Evolutionary conservation across 2,888 invertebrate species (phyloP).

Genomic region (Sturmia bella): DNA sequence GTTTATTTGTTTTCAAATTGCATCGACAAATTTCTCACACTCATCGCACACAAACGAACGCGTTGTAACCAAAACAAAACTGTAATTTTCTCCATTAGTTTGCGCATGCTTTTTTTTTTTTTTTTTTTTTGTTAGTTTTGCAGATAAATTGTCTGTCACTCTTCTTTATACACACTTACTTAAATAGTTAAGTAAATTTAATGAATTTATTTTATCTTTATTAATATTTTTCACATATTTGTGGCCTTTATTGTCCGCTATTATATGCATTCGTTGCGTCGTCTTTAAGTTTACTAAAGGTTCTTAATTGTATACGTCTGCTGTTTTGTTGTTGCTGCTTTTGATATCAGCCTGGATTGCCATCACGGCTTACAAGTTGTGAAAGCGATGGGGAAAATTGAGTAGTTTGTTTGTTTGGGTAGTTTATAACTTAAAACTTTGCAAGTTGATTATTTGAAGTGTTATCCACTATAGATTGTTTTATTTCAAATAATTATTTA

Average conservation of each 20-base stretch:
- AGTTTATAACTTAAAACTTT: no score
- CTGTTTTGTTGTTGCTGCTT: constrained; percentile 41
- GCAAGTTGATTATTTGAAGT: no score
- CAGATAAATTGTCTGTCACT: not conserved
- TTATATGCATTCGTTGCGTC: constrained; percentile 52
- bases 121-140: not conserved
- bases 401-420: not conserved
- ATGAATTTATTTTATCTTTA: not conserved
- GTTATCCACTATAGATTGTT: no score
- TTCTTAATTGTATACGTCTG: constrained; percentile 59
- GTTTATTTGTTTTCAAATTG: constrained; percentile 17
- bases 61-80: constrained; percentile 52
- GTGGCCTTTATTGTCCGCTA: constrained; percentile 23
- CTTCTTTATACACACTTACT: not conserved
- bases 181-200: not conserved
- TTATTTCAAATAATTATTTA: no score
- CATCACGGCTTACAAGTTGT: not conserved
- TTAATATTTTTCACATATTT: not conserved
- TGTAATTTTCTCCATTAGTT: constrained; percentile 9
- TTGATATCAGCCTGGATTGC: constrained; percentile 53
- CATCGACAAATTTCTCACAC: constrained; percentile 20
- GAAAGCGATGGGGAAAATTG: constrained; percentile 19
- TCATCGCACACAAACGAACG: constrained; percentile 1
- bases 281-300: constrained; percentile 57
- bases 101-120: not conserved